These are phyloP conservation scores for Salvelinus namaycush DNA, from an alignment of 2,113 vertebrate genomes.

Conservation along the genomic window DNA sequence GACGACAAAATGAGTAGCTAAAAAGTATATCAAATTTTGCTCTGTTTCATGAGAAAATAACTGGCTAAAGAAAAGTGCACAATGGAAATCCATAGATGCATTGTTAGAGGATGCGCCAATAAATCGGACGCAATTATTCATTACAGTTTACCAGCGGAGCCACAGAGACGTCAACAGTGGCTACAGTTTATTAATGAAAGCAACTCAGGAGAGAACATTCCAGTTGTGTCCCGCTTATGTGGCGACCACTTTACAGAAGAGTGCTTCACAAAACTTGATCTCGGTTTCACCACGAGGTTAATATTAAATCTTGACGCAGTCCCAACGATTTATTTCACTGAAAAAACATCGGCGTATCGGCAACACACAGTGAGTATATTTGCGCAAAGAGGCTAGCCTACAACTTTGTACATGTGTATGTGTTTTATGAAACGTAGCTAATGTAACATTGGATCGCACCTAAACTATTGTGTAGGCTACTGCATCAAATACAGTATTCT, in stretches of 20 bases:
- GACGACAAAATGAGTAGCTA: no score
- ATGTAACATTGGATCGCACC: no score
- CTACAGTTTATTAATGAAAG: slow-evolving; percentile 13
- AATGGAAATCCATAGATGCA: not conserved
- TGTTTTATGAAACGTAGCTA: no score
- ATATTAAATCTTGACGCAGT: slow-evolving; percentile 39
- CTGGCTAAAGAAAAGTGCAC: not conserved
- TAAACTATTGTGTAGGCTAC: no score
- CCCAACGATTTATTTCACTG: slow-evolving; percentile 11
- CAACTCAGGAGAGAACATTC: not conserved
- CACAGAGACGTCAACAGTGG: slow-evolving; percentile 27
- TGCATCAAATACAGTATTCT: no score
- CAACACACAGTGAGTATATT: no score
- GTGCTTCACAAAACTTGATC: slow-evolving; percentile 17
- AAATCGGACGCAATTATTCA: slow-evolving; percentile 5
- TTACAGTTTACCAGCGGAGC: slow-evolving; percentile 26
- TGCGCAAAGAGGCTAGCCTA: no score
- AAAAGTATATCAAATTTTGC: not conserved
- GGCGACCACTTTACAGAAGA: slow-evolving; percentile 33
- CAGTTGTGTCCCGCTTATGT: slow-evolving; percentile 13
- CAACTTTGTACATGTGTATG: no score
- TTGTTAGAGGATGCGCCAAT: not conserved
- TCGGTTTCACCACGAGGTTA: slow-evolving; percentile 24
- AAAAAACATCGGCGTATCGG: no score
- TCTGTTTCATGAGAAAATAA: slow-evolving; percentile 1